Evolutionary conservation across 2,888 invertebrate genomes (phyloP).

Genomic region (Emmelina monodactyla): DNA sequence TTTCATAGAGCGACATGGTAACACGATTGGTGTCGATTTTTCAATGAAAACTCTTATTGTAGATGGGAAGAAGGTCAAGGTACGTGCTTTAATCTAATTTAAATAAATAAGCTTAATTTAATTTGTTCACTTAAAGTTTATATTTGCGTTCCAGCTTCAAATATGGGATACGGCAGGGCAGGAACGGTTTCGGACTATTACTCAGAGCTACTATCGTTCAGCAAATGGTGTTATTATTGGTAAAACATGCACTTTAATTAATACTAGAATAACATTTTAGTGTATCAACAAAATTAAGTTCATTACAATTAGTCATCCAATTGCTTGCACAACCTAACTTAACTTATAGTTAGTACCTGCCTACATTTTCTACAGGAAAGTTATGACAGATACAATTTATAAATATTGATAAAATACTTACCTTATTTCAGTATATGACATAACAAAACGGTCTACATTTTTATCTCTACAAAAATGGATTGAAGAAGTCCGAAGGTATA

Average conservation of each 20-base stretch:
- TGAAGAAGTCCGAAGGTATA: conserved; percentile 93
- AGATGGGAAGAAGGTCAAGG: conserved; percentile 95
- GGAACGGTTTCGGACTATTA: conserved; percentile 95
- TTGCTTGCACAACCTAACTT: no score
- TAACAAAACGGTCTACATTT: conserved; percentile 92
- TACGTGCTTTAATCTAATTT: conserved; percentile 37
- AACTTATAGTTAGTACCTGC: no score
- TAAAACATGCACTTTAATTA: no score
- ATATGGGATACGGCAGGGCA: conserved; percentile 99
- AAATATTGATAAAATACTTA: neutral
- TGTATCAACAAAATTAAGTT: no score
- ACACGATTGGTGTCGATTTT: conserved; percentile 97
- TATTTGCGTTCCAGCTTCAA: conserved; percentile 71
- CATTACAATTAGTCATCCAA: no score
- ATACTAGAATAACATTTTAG: no score
- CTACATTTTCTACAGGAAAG: no score
- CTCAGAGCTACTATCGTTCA: conserved; percentile 96
- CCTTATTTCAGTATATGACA: conserved; percentile 82
- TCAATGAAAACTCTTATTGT: conserved; percentile 96
- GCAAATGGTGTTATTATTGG: conserved; percentile 96
- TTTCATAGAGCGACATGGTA: conserved; percentile 93
- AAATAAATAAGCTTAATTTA: conserved; percentile 20
- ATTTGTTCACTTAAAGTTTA: conserved; percentile 15
- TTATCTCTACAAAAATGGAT: conserved; percentile 93
- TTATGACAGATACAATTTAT: neutral